A percentile compares a stretch with the other conserved stretches of the same genome.
phyloP scores from a whole-genome alignment of 1,140 invertebrate genomes.

The Pseudomyrmex flavicornis region DNA sequence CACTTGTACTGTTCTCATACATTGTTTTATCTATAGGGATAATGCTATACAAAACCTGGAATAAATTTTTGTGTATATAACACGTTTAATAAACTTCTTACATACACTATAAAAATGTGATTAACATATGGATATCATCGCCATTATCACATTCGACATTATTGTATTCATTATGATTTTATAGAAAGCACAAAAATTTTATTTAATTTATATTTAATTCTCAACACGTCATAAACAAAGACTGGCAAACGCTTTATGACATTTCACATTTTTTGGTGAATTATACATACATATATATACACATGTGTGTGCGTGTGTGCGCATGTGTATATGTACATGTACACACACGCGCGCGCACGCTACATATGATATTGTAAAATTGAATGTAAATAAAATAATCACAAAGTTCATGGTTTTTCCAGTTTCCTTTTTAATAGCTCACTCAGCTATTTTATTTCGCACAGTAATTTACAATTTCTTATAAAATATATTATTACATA shows the following conservation, averaged over 20 bases:
- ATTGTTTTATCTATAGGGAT: neutral
- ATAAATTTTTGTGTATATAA: constrained; percentile 16
- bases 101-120: constrained; percentile 35
- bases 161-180: constrained; percentile 38
- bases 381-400: constrained; percentile 40
- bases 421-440: constrained; percentile 9
- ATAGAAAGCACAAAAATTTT: constrained; percentile 28
- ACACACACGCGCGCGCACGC: no score
- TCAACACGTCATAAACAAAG: constrained; percentile 26
- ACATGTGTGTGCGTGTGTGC: no score
- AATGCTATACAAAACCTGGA: constrained; percentile 21
- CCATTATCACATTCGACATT: constrained; percentile 16
- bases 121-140: constrained; percentile 8
- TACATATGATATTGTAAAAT: constrained; percentile 33
- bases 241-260: neutral
- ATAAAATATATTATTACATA: constrained; percentile 49
- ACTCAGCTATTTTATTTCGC: constrained; percentile 21
- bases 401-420: neutral
- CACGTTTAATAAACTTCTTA: constrained; percentile 28
- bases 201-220: constrained; percentile 6
- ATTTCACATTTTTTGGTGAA: neutral
- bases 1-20: constrained; percentile 37
- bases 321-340: no score
- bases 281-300: neutral
- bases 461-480: constrained; percentile 36